These are phyloP conservation scores for Notarius quadriscutis DNA, from an alignment of 2,113 vertebrate genomes.

Conservation along the genomic window DNA sequence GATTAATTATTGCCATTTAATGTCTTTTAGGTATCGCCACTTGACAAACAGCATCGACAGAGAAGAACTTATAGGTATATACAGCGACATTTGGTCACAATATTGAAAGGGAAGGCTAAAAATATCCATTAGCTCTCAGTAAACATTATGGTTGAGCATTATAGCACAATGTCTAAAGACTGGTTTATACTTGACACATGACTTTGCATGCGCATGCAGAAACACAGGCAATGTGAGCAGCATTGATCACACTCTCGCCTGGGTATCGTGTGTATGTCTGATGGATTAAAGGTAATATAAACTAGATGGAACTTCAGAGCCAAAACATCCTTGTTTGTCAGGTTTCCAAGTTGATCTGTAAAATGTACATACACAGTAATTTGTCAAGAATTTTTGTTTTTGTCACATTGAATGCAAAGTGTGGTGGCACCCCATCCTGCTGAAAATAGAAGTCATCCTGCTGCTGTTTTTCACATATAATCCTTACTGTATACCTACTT, in stretches of 20 bases:
- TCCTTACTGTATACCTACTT: too few species aligned
- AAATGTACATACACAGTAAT: too few species aligned
- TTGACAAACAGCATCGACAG: neutral
- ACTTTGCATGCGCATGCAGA: neutral
- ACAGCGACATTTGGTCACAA: slow-evolving; percentile 54
- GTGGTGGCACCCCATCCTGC: too few species aligned
- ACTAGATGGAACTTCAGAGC: neutral
- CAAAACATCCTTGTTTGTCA: too few species aligned
- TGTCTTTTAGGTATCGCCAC: too few species aligned
- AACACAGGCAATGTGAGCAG: neutral
- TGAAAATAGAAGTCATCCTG: too few species aligned
- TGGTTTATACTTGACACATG: neutral
- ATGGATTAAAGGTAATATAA: neutral
- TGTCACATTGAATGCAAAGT: too few species aligned
- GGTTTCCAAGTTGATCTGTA: too few species aligned
- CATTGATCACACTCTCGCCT: too few species aligned
- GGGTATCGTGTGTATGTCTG: too few species aligned
- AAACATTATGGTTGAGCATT: neutral
- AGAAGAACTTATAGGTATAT: neutral
- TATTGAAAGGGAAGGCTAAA: neutral
- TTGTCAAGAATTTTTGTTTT: too few species aligned
- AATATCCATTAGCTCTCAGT: neutral
- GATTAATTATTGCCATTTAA: neutral
- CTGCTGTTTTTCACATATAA: too few species aligned
- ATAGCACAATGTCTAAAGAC: neutral